These are phyloP conservation scores for Philotrypesis tridentata DNA, from an alignment of 1,140 invertebrate species.

Conservation along the genomic window DNA sequence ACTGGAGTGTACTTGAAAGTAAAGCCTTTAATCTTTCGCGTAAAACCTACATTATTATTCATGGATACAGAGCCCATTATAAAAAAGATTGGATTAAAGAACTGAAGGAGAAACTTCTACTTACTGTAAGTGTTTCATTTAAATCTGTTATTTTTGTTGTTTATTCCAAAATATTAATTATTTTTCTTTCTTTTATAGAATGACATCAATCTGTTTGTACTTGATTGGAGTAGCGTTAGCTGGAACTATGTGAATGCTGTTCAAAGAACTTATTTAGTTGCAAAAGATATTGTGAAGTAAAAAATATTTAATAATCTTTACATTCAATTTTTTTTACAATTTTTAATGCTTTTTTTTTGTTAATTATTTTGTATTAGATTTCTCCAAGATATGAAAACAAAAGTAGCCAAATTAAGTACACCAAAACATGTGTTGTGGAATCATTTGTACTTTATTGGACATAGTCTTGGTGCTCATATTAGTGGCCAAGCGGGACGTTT, in stretches of 20 bases:
- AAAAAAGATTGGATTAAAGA: neutral
- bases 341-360: neutral
- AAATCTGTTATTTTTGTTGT: neutral
- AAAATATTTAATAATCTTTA: neutral
- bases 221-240: neutral
- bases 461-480: conserved; percentile 16
- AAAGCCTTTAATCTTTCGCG: neutral
- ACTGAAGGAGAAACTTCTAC: neutral
- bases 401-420: neutral
- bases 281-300: neutral
- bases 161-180: neutral
- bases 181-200: neutral
- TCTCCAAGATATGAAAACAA: neutral
- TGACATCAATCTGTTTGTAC: neutral
- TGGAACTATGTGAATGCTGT: conserved; percentile 6
- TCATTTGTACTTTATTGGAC: neutral
- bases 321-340: neutral
- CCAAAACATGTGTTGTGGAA: neutral
- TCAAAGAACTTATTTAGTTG: neutral
- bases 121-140: neutral
- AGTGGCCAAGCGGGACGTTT: neutral
- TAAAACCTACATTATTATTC: neutral
- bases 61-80: neutral
- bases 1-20: neutral
- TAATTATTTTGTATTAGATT: neutral